Evolutionary conservation across 2,888 invertebrate genomes (phyloP).

Genomic region (Choristoneura rosaceana): DNA sequence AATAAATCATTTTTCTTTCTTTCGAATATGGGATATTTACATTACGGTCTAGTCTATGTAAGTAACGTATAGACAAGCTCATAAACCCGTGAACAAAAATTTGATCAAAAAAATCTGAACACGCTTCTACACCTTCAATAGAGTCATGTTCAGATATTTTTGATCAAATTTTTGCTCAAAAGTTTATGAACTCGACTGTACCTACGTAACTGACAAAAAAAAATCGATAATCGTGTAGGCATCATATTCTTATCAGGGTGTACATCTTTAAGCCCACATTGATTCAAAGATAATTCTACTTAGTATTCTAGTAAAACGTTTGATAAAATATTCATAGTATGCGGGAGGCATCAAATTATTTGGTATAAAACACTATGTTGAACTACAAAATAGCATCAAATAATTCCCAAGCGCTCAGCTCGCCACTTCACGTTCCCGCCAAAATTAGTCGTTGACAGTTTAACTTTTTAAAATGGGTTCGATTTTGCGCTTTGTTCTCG

Average conservation of each 20-base stretch:
- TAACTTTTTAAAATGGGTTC: conserved; percentile 62
- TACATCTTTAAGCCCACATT: conserved; percentile 20
- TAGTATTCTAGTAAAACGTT: conserved; percentile 53
- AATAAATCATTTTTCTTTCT: too few relatives aligned
- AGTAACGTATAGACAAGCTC: too few relatives aligned
- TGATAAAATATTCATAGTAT: conserved; percentile 58
- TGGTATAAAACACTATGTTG: conserved; percentile 58
- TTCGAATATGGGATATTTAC: too few relatives aligned
- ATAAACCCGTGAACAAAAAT: too few relatives aligned
- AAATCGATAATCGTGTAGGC: neutral
- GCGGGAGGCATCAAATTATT: conserved; percentile 66
- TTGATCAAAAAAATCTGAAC: too few relatives aligned
- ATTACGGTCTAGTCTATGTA: too few relatives aligned
- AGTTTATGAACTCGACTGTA: too few relatives aligned
- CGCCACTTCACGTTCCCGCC: conserved; percentile 43
- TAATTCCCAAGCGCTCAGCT: conserved; percentile 37
- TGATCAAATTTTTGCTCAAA: too few relatives aligned
- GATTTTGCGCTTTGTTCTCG: conserved; percentile 60
- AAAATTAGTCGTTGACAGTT: conserved; percentile 31
- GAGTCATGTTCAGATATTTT: too few relatives aligned
- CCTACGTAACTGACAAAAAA: neutral
- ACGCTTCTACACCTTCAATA: too few relatives aligned
- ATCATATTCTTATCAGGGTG: neutral
- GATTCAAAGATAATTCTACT: conserved; percentile 46
- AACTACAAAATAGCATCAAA: conserved; percentile 49